Base-by-base conservation (phyloP, 2,797 vertebrate species). In the Acanthopagrus latus region DNA sequence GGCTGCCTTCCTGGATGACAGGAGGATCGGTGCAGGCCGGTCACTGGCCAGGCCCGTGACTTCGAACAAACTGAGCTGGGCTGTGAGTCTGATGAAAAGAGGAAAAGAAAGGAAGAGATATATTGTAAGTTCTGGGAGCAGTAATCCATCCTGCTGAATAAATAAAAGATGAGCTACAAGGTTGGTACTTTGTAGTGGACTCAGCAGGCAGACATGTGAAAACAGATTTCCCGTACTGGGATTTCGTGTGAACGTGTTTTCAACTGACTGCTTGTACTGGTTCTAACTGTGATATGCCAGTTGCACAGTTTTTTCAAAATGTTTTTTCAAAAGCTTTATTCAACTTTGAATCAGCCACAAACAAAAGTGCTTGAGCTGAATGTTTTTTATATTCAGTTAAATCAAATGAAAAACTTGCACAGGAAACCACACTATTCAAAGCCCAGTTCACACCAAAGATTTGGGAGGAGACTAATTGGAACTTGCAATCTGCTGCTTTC, bases 21-120 rank as follows among this genome's bases (percentile, higher is more conserved):
- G 88, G 16, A 99, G 94, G 44, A 90, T 94, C 0, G 98, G 98
- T 38, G 95, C 94, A 38, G 87, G 78, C 1, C 89, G 94, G 64
- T 90, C 86, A 76, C 82, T 90, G 59, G 95, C 93, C 78, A 96
- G 88, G 6, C 98, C 98, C 0, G 95, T 96, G 85, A 99, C 95
- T 91, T 98, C 96, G 80, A 99, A 97, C 76, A 97, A 95, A 65
- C 91, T 95, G 81, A 99, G 94, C 91, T 94, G 89, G 41, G 96
- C 95, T 91, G 96, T 95, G 89, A 99, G 81, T 91, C 98, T 99
- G 89, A 79, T 57, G 27, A 56, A 63, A 62, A 64, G 6, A 71
- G 17, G 8, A 64, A 52, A 62, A 43, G 3, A 41, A 57, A 6
- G 13, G 2, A 74, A 23, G 21, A 27, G 2, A 56, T 20, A 14